Percentiles rank a stretch among this genome's conserved stretches.
These are phyloP conservation scores for Melinopterus prodromus DNA, from an alignment of 2,888 invertebrate genomes.

Conservation along the genomic window DNA sequence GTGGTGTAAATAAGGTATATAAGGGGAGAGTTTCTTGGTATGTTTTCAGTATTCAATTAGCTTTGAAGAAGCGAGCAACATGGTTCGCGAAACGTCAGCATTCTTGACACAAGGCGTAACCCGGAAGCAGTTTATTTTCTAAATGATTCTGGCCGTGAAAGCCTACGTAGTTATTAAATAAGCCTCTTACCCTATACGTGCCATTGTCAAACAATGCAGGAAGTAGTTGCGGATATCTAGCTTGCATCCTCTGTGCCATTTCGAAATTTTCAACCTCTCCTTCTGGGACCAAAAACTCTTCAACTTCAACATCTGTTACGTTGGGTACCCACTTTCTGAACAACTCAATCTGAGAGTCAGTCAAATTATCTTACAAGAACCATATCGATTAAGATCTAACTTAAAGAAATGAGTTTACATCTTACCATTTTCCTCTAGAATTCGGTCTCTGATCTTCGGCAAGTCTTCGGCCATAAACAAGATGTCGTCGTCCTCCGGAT, in stretches of 20 bases:
- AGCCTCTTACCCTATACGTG: slow-evolving; percentile 57
- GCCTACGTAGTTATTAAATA: neutral
- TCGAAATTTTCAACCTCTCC: slow-evolving; percentile 76
- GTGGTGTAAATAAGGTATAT: too few species aligned
- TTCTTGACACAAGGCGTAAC: too few species aligned
- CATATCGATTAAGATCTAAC: neutral
- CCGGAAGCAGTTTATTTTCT: too few species aligned
- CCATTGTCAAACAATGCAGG: slow-evolving; percentile 66
- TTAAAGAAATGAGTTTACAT: neutral
- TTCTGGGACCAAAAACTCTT: slow-evolving; percentile 70
- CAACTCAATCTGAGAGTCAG: neutral
- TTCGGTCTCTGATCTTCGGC: slow-evolving; percentile 62
- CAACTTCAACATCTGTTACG: slow-evolving; percentile 41
- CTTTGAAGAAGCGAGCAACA: too few species aligned
- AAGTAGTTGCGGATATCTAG: slow-evolving; percentile 71
- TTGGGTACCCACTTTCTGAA: slow-evolving; percentile 13
- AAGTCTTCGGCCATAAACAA: slow-evolving; percentile 62
- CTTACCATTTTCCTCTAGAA: slow-evolving; percentile 60
- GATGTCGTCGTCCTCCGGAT: slow-evolving; percentile 63
- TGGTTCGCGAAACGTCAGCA: too few species aligned
- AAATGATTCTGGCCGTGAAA: too few species aligned
- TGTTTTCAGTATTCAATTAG: too few species aligned
- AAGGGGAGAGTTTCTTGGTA: too few species aligned
- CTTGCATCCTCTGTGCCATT: slow-evolving; percentile 74
- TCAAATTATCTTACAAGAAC: slow-evolving; percentile 7